Evolutionary conservation across 1,140 invertebrate genomes (phyloP).

Genomic region (Drosophila virilis): DNA sequence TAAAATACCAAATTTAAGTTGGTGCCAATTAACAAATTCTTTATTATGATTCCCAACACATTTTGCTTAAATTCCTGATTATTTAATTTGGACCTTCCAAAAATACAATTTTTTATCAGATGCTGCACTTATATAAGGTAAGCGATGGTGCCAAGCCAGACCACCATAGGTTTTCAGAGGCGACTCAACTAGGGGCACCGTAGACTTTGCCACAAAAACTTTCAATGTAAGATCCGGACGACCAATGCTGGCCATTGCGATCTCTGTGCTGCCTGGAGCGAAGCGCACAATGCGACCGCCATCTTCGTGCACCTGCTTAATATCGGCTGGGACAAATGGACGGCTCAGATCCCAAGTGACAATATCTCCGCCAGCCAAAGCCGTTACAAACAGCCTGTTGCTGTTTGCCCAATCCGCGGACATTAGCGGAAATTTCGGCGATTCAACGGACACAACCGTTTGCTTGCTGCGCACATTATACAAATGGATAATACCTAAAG

Average conservation of each 20-base stretch:
- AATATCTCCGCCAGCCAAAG: conserved; percentile 87
- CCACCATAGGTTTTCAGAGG: conserved; percentile 86
- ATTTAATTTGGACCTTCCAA: conserved; percentile 87
- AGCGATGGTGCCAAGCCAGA: conserved; percentile 87
- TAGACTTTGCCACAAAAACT: conserved; percentile 86
- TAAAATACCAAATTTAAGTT: not conserved
- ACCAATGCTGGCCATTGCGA: conserved; percentile 86
- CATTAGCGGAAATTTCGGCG: conserved; percentile 87
- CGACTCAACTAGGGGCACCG: conserved; percentile 85
- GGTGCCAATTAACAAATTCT: not conserved
- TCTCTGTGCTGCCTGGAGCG: conserved; percentile 85
- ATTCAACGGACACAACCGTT: conserved; percentile 89
- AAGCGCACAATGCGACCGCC: conserved; percentile 86
- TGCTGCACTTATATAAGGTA: conserved; percentile 87
- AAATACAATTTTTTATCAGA: conserved; percentile 87
- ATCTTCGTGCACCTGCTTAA: conserved; percentile 86
- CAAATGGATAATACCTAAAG: conserved; percentile 86
- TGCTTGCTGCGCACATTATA: conserved; percentile 89
- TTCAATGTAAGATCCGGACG: conserved; percentile 87
- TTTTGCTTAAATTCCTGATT: conserved; percentile 39
- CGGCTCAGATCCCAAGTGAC: conserved; percentile 87
- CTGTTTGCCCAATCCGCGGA: conserved; percentile 89
- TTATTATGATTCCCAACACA: no score
- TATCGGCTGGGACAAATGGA: conserved; percentile 86
- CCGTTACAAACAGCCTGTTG: conserved; percentile 87